Base-by-base conservation (phyloP, 2,797 vertebrate species). In the Trachurus trachurus region DNA sequence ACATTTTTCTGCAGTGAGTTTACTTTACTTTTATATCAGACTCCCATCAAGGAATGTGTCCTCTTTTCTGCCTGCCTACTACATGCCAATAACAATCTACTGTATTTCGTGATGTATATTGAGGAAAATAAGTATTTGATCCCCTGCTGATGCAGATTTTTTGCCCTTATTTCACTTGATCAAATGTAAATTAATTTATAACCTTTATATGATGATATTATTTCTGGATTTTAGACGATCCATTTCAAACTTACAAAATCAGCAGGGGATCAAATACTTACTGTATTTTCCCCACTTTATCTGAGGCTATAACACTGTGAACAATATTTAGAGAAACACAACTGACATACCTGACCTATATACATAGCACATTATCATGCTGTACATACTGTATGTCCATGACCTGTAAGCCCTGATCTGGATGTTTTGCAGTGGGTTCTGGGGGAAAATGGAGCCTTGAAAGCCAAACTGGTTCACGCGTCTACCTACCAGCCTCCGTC, bases 401-500 rank as follows among this genome's bases (percentile, higher is more conserved):
- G 9, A 21, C 71, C 29, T 71, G 15, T 53, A 53, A 79, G 42
- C 17, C 22, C 29, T 52, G 15, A 37, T 68, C 31, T 39, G 13
- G 2, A 40, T 81, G 64, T 66, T 77, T 78, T 74, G 44, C 93
- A 98, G 97, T 96, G 96, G 92, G 85, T 94, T 71, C 86, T 95
- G 6, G 97, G 96, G 4, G 97, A 98, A 90, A 96, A 96, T 19
- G 95, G 96, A 74, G 94, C 96, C 64, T 91, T 95, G 54, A 97
- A 97, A 94, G 92, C 96, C 75, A 98, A 96, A 93, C 95, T 95
- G 92, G 71, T 95, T 81, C 96, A 96, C 71, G 93, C 95, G 13
- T 93, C 95, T 84, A 92, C 94, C 78, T 98, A 98, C 88, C 96
- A 97, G 0, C 97, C 97, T 0, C 97, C 97, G 5, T 97, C 97